Evolutionary conservation across 2,888 invertebrate species (phyloP), one percentile per base, ranked within the genome.

Genomic region (Mythimna pallens): DNA sequence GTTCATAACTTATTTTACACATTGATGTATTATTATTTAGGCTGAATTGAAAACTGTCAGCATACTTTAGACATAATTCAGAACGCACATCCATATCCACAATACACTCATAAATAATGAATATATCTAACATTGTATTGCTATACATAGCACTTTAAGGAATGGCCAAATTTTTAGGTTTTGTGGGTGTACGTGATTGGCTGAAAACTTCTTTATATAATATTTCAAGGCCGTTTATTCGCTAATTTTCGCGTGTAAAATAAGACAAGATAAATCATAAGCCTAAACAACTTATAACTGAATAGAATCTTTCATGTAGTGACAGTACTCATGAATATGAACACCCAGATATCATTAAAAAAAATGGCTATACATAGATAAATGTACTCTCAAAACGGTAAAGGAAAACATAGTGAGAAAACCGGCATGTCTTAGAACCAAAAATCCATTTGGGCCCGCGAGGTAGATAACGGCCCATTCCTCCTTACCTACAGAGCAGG

Each of bases 51-150:
- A 68, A 80, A 57, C 54, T 75, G 34, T n/a, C 9, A 64, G 36
- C 36, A 70, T 65, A 65, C 1, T 50, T 50, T 30, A 54, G 77
- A 80, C 79, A 86, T 88, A 89, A 90, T 90, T 87, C 89, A 90
- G 89, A 90, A 89, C 89, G 75, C 82, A 80, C 82, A 84, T 77
- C 83, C 81, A 83, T 71, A 80, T 79, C 77, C 73, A 47, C 70
- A 78, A 65, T 72, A 76, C 78, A 77, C 75, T 83, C 81, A 86
- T 86, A 86, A 86, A 88, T 87, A 86, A 87, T 81, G 52, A 70
- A 76, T 75, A 79, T 72, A 65, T 62, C 81, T 85, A 83, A 73
- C 72, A 76, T 58, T 67, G 78, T 78, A 67, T 81, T 57, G 73
- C 71, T 80, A 78, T 83, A 71, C 64, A 79, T 79, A 83, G 70